Evolutionary conservation across 2,113 vertebrate genomes (phyloP), one percentile per base, ranked within the genome.

Genomic region (Entosphenus tridentatus): DNA sequence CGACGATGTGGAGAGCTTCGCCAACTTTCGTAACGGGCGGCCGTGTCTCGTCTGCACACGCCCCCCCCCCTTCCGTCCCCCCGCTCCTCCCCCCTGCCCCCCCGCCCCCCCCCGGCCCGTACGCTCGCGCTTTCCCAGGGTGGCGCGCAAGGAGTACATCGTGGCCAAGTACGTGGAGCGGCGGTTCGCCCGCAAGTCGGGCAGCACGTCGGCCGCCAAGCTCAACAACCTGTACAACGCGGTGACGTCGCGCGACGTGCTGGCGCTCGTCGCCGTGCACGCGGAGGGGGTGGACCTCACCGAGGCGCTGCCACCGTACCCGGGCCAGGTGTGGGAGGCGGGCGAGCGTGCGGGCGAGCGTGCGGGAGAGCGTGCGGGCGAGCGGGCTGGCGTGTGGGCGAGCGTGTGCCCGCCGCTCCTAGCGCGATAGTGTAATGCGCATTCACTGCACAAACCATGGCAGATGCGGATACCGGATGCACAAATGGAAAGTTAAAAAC

Each of bases 91-190:
- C 11, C 14, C 10, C 21, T 7, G 6, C 3, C 12, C 68, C 18
- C 12, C 14, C n/a, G 16, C 39, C 16, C 8, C 12, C 39, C 68
- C 68, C 10, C 4, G 18, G 13, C 13, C 11, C n/a, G 9, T 8
- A 12, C 56, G 12, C 18, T 57, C 17, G 57, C 57, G 55, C 21
- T 54, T 70, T 8, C 12, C 14, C 74, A 95, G 93, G 91, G 86
- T 78, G 3, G 79, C 83, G 8, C 82, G 90, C 73, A 96, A 98
- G 80, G 90, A 96, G 77, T 98, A 85, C 79, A 98, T 98, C 75
- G 87, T 81, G 3, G 86, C 88, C 70, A 98, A 98, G 76, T 96
- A 98, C 78, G 88, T 85, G 1, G 92, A 96, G 77, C 87, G 81
- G 74, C 83, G 80, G 11, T 95, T 87, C 1, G 83, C 83, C 4